Base-by-base conservation (phyloP, 1,140 invertebrate genomes). In the Ips nitidus region DNA sequence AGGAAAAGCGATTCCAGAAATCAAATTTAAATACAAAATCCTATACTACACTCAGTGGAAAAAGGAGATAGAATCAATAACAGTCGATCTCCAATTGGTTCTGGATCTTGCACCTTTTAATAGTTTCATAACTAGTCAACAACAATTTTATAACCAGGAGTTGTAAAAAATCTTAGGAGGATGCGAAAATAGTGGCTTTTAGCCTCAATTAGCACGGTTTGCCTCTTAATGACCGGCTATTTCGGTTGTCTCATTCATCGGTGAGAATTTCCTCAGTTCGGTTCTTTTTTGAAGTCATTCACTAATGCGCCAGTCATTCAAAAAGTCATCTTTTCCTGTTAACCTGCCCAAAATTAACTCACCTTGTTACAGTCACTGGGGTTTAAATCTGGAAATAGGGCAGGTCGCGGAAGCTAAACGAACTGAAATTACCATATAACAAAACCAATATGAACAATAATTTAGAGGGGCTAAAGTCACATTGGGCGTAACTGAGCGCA, bases 401-500 rank as follows among this genome's bases (percentile, higher is more conserved):
- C 52, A 55, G 36, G 52, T 55, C 36, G 5, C n/a, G 52, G 6
- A 55, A 55, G 52, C 22, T 22, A 22, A 47, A 47, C 45, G 45
- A 47, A 47, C 4, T 47, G n/a, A 47, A 47, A 47, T 47, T 47
- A 47, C 22, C 22, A 22, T 22, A 22, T 22, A 22, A 22, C 22
- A 22, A 22, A 22, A 22, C 22, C 22, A 22, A 22, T 22, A 22
- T 22, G 22, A 22, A 22, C 22, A 22, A 22, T 22, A 22, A 22
- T 22, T 22, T 22, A 22, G 22, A 22, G 22, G 22, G 22, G 22
- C 22, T 22, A 22, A 47, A 69, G 67, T 64, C 52, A 63, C 47
- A 63, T 66, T 69, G 67, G 71, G 71, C 71, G 71, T 73, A 63
- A 56, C 67, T 41, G 36, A 4, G 1, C 53, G 41, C 71, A 73